Conservation (phyloP, 2,113 vertebrate genomes). For the Xenopus borealis region DNA sequence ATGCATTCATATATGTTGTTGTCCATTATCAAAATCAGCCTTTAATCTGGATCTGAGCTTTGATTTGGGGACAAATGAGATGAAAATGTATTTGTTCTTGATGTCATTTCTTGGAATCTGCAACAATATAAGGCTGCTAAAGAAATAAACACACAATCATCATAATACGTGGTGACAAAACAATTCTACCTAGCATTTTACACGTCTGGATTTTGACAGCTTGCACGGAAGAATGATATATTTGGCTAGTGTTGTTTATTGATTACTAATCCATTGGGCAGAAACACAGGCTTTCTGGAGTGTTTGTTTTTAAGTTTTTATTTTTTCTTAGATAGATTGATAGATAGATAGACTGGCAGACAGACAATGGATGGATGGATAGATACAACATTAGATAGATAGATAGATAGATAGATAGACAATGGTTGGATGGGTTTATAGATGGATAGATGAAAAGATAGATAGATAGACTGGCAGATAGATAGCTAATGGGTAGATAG, state of each 20-base stretch:
- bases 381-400: too few species aligned
- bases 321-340: not conserved
- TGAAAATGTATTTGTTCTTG: slow-evolving; percentile 69
- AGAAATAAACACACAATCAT: slow-evolving; percentile 58
- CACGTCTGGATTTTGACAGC: slow-evolving; percentile 40
- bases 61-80: slow-evolving; percentile 65
- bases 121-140: slow-evolving; percentile 33
- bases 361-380: too few species aligned
- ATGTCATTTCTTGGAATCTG: slow-evolving; percentile 32
- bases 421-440: too few species aligned
- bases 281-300: slow-evolving; percentile 22
- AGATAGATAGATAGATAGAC: too few species aligned
- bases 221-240: slow-evolving; percentile 16
- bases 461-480: too few species aligned
- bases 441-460: too few species aligned
- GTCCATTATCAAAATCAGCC: slow-evolving; percentile 56
- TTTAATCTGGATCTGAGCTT: slow-evolving; percentile 59
- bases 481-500: too few species aligned
- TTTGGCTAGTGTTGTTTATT: slow-evolving; percentile 24
- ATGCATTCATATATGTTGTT: not conserved
- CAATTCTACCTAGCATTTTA: slow-evolving; percentile 45
- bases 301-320: not conserved
- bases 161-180: slow-evolving; percentile 58
- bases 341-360: too few species aligned
- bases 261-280: slow-evolving; percentile 46